Conservation (phyloP, 2,113 vertebrate genomes). For the Mustela lutreola region DNA sequence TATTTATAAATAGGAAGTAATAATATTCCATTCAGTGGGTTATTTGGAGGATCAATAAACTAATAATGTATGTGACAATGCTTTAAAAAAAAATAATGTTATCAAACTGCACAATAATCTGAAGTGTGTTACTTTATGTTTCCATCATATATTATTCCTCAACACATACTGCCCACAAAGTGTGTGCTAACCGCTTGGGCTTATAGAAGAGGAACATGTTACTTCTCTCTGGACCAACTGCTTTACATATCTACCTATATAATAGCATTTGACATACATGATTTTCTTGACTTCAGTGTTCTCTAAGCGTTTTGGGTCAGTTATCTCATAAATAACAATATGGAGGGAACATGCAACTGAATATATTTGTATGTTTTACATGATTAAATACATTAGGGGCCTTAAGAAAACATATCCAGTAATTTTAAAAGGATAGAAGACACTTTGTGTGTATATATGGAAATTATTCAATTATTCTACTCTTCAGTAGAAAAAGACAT, state of each 20-base stretch:
- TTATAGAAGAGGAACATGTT: neutral
- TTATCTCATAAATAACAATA: slow-evolving; percentile 42
- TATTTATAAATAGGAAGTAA: neutral
- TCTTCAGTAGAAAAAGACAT: slow-evolving; percentile 3
- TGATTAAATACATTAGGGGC: neutral
- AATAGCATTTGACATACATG: neutral
- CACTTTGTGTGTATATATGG: neutral
- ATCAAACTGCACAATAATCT: neutral
- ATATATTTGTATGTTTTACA: neutral
- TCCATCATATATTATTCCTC: neutral
- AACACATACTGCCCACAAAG: neutral
- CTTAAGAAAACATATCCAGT: neutral
- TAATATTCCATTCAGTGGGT: neutral
- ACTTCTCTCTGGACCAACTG: neutral
- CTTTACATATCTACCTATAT: neutral
- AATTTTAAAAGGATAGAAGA: neutral
- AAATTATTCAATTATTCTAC: neutral
- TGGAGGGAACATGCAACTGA: neutral
- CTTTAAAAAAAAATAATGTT: slow-evolving; percentile 9
- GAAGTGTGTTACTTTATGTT: neutral
- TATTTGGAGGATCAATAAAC: slow-evolving; percentile 21
- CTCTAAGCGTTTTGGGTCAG: neutral
- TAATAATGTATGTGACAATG: neutral
- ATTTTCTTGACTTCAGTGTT: neutral
- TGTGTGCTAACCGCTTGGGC: neutral